A percentile compares a stretch with the other conserved stretches of the same genome.
Conservation (phyloP, 2,888 invertebrate species). For the Ametastegia equiseti region DNA sequence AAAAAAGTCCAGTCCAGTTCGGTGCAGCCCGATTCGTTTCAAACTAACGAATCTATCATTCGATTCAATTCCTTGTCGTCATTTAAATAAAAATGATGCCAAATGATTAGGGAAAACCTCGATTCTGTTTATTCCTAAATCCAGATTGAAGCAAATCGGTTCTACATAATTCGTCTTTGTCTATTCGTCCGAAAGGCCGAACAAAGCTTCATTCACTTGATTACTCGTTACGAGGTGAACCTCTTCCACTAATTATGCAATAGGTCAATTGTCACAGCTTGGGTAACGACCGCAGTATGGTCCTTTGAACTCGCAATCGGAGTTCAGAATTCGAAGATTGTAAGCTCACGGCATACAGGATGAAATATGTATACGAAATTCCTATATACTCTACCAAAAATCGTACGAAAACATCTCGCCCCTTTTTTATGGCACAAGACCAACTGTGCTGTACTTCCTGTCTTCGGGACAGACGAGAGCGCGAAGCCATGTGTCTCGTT, state of each 20-base stretch:
- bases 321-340: not conserved
- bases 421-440: not conserved
- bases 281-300: not conserved
- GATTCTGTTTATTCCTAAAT: not conserved
- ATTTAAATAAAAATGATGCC: too few species aligned
- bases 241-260: not conserved
- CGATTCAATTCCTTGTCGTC: too few species aligned
- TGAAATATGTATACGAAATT: not conserved
- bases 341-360: not conserved
- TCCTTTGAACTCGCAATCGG: not conserved
- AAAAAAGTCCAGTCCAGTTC: too few species aligned
- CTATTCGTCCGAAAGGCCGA: not conserved
- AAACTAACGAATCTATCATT: too few species aligned
- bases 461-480: conserved; percentile 18
- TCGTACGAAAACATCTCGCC: conserved; percentile 8
- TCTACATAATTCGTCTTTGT: not conserved
- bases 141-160: not conserved
- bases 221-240: not conserved
- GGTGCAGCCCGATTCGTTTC: too few species aligned
- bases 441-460: conserved; percentile 30
- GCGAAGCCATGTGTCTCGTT: conserved; percentile 37
- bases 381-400: not conserved
- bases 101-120: too few species aligned
- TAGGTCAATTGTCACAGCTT: conserved; percentile 17
- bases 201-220: conserved; percentile 5